These are phyloP conservation scores for Channa maculata DNA, from an alignment of 2,113 vertebrate genomes.

Conservation along the genomic window DNA sequence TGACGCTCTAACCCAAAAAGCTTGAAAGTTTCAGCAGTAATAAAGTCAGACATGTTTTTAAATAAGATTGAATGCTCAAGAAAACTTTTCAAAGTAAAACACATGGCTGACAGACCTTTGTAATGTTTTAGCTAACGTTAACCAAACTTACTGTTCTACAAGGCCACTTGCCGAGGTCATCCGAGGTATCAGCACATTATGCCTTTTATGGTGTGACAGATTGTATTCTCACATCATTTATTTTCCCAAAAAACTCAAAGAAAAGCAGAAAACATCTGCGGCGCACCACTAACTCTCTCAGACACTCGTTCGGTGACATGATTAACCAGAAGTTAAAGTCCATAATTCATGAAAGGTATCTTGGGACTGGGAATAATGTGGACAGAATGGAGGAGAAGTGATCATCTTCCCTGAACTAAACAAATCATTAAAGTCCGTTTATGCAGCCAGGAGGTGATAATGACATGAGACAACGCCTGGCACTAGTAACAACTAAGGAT, in stretches of 20 bases:
- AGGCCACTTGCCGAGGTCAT: conserved; percentile 8
- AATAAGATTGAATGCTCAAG: conserved; percentile 2
- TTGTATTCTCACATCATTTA: conserved; percentile 13
- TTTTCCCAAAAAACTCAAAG: conserved; percentile 3
- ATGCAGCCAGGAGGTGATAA: conserved; percentile 36
- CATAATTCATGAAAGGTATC: conserved; percentile 12
- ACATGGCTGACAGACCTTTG: background rate
- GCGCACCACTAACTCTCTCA: background rate
- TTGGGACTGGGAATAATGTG: conserved; percentile 17
- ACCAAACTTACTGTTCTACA: background rate
- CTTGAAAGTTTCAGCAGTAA: background rate
- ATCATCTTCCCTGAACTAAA: conserved; percentile 33
- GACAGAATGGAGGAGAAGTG: conserved; percentile 16
- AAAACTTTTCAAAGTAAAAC: background rate
- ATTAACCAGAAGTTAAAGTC: background rate
- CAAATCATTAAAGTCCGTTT: conserved; percentile 39
- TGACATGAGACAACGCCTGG: conserved; percentile 46
- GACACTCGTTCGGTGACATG: background rate
- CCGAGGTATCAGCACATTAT: conserved; percentile 19
- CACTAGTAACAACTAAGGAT: conserved; percentile 30
- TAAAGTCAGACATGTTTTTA: background rate
- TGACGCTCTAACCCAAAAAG: background rate
- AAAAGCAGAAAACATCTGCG: background rate
- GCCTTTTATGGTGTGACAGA: conserved; percentile 6
- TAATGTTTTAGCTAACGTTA: background rate